A percentile compares a stretch with the other conserved stretches of the same genome.
Conservation (phyloP, 2,113 vertebrate genomes). For the Ciconia maguari region DNA sequence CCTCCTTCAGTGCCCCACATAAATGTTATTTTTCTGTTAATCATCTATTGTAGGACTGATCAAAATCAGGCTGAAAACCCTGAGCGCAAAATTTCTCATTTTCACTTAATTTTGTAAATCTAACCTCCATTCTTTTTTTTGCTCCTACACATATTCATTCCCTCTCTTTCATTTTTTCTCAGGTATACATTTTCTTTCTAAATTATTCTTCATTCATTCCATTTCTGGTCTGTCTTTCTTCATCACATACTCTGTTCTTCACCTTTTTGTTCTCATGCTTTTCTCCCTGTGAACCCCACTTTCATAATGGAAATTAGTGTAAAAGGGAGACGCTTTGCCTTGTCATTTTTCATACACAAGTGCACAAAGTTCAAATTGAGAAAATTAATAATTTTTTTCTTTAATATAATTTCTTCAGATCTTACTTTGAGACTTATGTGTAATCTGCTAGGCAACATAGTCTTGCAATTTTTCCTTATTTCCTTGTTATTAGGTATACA, state of each 20-base stretch:
- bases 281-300: neutral
- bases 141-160: neutral
- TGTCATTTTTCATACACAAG: neutral
- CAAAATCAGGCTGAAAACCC: neutral
- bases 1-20: neutral
- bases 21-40: neutral
- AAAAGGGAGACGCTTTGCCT: neutral
- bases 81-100: neutral
- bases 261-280: neutral
- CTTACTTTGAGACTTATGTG: neutral
- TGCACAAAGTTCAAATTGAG: neutral
- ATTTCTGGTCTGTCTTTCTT: neutral
- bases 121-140: neutral
- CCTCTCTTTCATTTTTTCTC: neutral
- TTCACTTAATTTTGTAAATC: neutral
- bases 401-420: neutral
- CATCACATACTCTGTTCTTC: neutral
- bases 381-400: neutral
- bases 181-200: neutral
- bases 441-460: neutral
- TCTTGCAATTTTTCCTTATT: neutral
- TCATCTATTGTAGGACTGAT: neutral
- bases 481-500: neutral
- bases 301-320: neutral
- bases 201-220: neutral